Conservation (phyloP, 2,797 vertebrate genomes). For the Petrocephalus sullivani region DNA sequence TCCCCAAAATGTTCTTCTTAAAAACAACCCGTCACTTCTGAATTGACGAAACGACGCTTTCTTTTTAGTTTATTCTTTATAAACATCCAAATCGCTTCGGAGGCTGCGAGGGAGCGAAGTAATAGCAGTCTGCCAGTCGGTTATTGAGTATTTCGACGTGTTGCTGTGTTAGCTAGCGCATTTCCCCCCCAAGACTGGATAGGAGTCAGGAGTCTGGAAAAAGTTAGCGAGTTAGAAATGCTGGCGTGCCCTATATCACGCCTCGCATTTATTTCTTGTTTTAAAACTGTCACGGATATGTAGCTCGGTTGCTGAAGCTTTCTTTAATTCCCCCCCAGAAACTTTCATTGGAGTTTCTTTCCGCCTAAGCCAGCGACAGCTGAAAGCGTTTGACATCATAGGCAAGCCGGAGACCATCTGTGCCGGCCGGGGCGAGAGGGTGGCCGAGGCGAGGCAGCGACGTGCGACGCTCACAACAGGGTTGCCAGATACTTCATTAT, state of each 20-base stretch:
- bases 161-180: neutral
- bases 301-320: neutral
- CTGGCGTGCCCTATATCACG: neutral
- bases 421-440: constrained; percentile 21
- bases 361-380: constrained; percentile 41
- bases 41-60: neutral
- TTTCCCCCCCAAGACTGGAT: neutral
- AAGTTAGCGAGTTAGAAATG: neutral
- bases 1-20: neutral
- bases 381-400: constrained; percentile 42
- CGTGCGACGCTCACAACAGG: neutral
- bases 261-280: neutral
- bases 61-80: neutral
- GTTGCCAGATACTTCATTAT: constrained; percentile 1
- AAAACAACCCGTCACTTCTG: neutral
- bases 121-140: neutral
- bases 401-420: constrained; percentile 49
- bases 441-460: neutral
- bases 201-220: neutral
- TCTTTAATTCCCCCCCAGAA: neutral
- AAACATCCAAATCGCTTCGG: neutral
- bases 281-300: neutral
- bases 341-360: constrained; percentile 25
- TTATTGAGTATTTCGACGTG: neutral
- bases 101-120: neutral